A percentile compares a stretch with the other conserved stretches of the same genome.
phyloP scores from a whole-genome alignment of 2,113 vertebrate genomes.

The Cyprinodon variegatus region DNA sequence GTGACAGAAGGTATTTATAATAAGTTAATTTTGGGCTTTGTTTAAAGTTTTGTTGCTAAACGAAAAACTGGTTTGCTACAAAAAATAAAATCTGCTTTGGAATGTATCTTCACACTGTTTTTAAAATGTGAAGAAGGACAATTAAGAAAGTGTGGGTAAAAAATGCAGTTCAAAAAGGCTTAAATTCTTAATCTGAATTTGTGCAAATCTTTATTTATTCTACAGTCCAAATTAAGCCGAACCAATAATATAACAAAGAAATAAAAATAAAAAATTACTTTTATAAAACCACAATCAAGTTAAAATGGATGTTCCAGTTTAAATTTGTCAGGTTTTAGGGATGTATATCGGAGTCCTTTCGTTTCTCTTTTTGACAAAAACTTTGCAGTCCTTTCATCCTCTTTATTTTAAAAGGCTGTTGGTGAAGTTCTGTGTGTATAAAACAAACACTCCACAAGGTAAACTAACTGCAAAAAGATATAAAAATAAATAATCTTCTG shows the following conservation, averaged over 20 bases:
- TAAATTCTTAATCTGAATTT: too few relatives aligned
- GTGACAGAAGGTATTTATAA: neutral
- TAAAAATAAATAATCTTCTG: conserved; percentile 8
- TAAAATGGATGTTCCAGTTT: neutral
- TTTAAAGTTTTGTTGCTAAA: neutral
- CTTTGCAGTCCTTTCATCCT: neutral
- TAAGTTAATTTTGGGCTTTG: neutral
- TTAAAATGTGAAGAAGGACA: neutral
- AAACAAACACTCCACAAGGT: neutral
- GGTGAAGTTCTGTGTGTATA: neutral
- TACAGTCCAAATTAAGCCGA: too few relatives aligned
- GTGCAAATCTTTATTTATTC: too few relatives aligned
- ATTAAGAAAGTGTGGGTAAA: neutral
- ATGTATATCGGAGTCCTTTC: neutral
- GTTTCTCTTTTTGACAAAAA: neutral
- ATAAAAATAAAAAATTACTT: neutral
- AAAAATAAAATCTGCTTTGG: neutral
- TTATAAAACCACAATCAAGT: neutral
- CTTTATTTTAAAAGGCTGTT: neutral
- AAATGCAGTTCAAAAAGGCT: neutral
- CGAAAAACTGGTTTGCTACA: too few relatives aligned
- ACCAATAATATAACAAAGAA: neutral
- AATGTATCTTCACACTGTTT: neutral
- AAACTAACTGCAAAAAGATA: conserved; percentile 3
- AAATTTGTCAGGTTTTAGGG: neutral